Conservation (phyloP, 2,888 invertebrate genomes). For the Candidula unifasciata region DNA sequence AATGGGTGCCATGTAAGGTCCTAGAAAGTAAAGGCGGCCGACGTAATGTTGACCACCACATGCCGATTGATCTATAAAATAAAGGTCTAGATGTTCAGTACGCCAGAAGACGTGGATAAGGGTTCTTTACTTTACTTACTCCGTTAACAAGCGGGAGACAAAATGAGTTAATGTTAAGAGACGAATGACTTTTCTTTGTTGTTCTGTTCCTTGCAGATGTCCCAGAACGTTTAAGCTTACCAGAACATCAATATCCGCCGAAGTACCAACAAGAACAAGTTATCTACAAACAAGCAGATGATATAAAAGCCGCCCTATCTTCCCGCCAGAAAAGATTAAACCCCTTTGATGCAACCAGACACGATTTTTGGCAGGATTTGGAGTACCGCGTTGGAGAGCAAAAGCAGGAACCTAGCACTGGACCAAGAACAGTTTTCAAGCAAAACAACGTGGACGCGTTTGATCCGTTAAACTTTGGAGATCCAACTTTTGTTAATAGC, state of each 20-base stretch:
- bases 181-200: no score
- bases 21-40: no score
- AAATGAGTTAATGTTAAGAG: no score
- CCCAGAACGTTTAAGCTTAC: not conserved
- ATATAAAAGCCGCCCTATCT: not conserved
- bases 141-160: no score
- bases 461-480: constrained; percentile 35
- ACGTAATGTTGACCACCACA: no score
- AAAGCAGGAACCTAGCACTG: no score
- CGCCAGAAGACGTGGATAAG: no score
- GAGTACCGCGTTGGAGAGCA: not conserved
- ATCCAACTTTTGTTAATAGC: constrained; percentile 41
- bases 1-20: no score
- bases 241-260: not conserved
- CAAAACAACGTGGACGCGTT: not conserved
- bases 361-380: not conserved
- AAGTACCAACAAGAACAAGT: not conserved
- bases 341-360: not conserved
- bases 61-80: no score
- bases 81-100: no score
- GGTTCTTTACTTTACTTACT: no score
- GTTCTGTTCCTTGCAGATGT: not conserved
- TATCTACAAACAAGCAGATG: not conserved
- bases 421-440: not conserved
- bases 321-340: not conserved